Conservation (phyloP, 2,888 invertebrate species). For the Philereme vetulata region DNA sequence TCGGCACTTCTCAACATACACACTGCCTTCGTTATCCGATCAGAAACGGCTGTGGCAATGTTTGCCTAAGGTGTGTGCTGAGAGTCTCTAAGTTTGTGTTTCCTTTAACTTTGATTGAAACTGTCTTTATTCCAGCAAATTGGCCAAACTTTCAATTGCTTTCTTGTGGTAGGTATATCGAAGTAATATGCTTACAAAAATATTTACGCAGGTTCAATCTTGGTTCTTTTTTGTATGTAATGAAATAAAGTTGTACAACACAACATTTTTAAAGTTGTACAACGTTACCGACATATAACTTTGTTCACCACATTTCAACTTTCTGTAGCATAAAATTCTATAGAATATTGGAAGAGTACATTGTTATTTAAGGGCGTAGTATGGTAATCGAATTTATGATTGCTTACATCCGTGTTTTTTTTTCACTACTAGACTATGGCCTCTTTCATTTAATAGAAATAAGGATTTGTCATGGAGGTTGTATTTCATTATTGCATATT, state of each 20-base stretch:
- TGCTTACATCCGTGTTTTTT: too few species aligned
- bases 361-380: too few species aligned
- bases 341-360: too few species aligned
- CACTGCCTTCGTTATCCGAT: conserved; percentile 30
- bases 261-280: conserved; percentile 31
- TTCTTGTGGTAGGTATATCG: conserved; percentile 54
- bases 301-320: too few species aligned
- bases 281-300: not conserved
- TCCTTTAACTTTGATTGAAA: conserved; percentile 53
- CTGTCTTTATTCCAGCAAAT: conserved; percentile 77
- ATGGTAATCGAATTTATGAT: too few species aligned
- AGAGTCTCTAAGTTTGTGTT: conserved; percentile 48
- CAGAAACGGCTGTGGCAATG: conserved; percentile 25
- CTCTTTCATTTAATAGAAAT: too few species aligned
- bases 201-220: conserved; percentile 23
- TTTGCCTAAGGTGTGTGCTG: conserved; percentile 36
- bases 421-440: too few species aligned
- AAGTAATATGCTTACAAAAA: conserved; percentile 28
- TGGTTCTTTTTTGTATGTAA: conserved; percentile 26
- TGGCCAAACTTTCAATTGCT: conserved; percentile 75
- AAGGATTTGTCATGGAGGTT: too few species aligned
- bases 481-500: too few species aligned
- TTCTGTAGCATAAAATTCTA: too few species aligned
- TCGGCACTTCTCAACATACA: conserved; percentile 19
- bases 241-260: conserved; percentile 27